phyloP scores from a whole-genome alignment of 2,797 vertebrate species.

The Aphelocoma californica region DNA sequence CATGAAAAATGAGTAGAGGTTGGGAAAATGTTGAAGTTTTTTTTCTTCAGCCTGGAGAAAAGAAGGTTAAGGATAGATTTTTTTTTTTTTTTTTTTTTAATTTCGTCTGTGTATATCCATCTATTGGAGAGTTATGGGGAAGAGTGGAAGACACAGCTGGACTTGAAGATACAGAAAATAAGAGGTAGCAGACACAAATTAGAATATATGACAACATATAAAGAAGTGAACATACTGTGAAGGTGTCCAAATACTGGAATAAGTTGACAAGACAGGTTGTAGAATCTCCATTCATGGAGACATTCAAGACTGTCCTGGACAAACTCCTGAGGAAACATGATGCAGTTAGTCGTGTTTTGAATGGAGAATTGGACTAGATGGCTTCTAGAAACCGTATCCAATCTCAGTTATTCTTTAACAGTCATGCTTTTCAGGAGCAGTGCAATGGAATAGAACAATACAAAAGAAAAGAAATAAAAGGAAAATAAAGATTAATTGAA shows the following conservation, averaged over 20 bases:
- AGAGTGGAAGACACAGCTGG: not conserved
- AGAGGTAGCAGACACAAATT: not conserved
- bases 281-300: not conserved
- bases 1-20: not conserved
- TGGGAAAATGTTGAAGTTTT: not conserved
- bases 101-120: not conserved
- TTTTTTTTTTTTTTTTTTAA: not conserved
- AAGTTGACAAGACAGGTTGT: not conserved
- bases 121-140: accelerated
- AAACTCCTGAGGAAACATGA: not conserved
- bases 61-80: not conserved
- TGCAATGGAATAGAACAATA: not conserved
- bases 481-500: not conserved
- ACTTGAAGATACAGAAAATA: not conserved
- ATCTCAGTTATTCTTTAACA: not conserved
- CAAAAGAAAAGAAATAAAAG: not conserved
- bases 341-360: not conserved
- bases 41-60: not conserved
- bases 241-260: not conserved
- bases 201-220: not conserved
- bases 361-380: not conserved
- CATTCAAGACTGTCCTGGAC: not conserved
- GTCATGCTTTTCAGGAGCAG: not conserved
- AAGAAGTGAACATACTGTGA: not conserved
- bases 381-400: not conserved